A percentile compares a stretch with the other conserved stretches of the same genome.
phyloP scores from a whole-genome alignment of 2,797 vertebrate species.

The Ptychadena robeensis region DNA sequence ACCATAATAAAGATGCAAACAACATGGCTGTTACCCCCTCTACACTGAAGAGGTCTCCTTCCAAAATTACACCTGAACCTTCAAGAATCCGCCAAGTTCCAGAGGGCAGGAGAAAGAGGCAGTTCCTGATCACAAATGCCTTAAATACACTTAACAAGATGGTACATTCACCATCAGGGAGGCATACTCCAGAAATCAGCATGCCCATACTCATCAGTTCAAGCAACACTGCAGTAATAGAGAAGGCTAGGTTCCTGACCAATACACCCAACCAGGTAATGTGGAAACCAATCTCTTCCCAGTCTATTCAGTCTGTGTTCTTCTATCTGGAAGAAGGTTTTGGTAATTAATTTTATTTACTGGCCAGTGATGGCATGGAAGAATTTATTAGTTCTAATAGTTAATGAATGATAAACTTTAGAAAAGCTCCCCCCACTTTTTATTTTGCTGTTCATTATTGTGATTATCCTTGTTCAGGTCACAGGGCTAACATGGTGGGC shows the following conservation, averaged over 20 bases:
- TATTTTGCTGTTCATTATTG: no score
- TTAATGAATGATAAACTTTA: no score
- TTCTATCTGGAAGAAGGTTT: no score
- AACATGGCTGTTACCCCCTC: conserved; percentile 61
- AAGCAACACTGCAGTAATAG: conserved; percentile 75
- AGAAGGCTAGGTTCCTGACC: conserved; percentile 65
- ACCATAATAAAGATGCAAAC: conserved; percentile 64
- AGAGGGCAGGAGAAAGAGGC: conserved; percentile 75
- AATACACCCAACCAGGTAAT: conserved; percentile 73
- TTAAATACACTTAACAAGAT: conserved; percentile 78
- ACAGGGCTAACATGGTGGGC: no score
- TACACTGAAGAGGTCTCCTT: conserved; percentile 54
- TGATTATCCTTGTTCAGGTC: not conserved
- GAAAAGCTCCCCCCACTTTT: no score
- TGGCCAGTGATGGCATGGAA: no score
- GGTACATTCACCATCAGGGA: conserved; percentile 73
- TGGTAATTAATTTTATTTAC: no score
- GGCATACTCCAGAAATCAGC: conserved; percentile 72
- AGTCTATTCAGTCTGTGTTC: no score
- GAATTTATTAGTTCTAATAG: no score
- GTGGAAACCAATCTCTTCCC: no score
- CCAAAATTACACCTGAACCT: conserved; percentile 63
- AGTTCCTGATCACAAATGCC: conserved; percentile 79
- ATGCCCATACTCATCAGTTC: conserved; percentile 79
- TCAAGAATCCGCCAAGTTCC: conserved; percentile 68